Conservation (phyloP, 2,113 vertebrate species). For the Romanogobio albipinnatus region DNA sequence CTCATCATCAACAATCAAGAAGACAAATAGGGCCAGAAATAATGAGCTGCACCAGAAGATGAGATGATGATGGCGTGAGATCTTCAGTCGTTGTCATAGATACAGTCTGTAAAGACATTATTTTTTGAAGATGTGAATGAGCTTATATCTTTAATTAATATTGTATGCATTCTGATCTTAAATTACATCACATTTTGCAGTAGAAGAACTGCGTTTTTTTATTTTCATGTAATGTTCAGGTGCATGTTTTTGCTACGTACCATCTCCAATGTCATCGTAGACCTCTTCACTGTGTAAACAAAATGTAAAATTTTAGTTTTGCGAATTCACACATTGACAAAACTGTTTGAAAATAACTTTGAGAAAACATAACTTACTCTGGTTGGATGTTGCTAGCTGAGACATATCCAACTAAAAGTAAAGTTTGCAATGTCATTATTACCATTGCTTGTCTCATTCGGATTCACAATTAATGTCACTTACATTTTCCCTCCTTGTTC, state of each 20-base stretch:
- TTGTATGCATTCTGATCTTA: background rate
- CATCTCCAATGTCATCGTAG: conserved; percentile 91
- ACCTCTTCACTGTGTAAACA: conserved; percentile 86
- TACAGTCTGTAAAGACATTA: conserved; percentile 70
- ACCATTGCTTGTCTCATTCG: background rate
- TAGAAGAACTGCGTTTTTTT: background rate
- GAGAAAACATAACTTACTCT: conserved; percentile 80
- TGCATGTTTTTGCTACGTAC: conserved; percentile 70
- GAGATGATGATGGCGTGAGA: background rate
- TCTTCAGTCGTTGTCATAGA: conserved; percentile 79
- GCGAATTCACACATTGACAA: background rate
- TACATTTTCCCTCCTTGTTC: conserved; percentile 93
- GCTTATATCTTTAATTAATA: background rate
- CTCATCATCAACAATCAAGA: conserved; percentile 1
- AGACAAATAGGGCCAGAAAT: background rate
- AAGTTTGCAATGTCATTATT: background rate
- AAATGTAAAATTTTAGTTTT: conserved; percentile 3
- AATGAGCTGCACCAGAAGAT: conserved; percentile 3
- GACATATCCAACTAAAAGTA: conserved; percentile 89
- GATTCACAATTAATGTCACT: conserved; percentile 65
- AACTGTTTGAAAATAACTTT: background rate
- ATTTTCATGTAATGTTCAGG: background rate
- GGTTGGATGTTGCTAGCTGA: conserved; percentile 72
- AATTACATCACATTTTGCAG: background rate
- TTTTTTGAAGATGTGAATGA: background rate